Percentiles rank a stretch among this genome's conserved stretches.
phyloP scores from a whole-genome alignment of 2,888 invertebrate genomes.

The Mayetiola destructor region DNA sequence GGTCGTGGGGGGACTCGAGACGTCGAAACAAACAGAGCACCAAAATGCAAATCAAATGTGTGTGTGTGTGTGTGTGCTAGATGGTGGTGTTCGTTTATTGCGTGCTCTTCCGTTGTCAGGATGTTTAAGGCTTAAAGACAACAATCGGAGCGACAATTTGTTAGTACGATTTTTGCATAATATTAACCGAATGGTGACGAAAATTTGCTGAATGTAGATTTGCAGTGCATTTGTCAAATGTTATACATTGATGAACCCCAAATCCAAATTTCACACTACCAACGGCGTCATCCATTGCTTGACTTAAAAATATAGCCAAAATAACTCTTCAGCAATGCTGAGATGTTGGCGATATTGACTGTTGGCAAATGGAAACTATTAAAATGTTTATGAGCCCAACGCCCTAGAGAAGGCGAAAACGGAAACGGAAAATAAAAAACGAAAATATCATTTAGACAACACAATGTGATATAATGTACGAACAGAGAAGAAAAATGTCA shows the following conservation, averaged over 20 bases:
- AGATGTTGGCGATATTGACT: background rate
- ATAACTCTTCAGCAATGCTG: background rate
- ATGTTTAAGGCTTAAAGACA: no score
- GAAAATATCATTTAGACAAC: no score
- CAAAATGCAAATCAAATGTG: background rate
- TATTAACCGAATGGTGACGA: background rate
- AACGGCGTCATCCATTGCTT: background rate
- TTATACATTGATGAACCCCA: conserved; percentile 6
- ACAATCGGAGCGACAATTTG: background rate
- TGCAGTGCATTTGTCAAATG: conserved; percentile 8
- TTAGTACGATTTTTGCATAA: conserved; percentile 11
- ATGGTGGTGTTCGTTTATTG: conserved; percentile 1
- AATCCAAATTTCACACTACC: background rate
- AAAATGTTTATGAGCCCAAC: conserved; percentile 1
- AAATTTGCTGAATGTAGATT: background rate
- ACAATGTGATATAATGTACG: background rate
- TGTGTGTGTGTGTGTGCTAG: background rate
- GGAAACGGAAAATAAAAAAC: no score
- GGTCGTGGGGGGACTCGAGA: no score
- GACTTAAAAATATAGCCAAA: no score
- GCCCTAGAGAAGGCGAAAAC: no score
- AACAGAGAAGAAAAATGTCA: background rate
- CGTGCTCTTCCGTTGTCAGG: background rate
- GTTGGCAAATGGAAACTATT: conserved; percentile 8
- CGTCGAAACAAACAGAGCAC: no score